Evolutionary conservation across 2,888 invertebrate species (phyloP).

Genomic region (Drosophila aldrichi): DNA sequence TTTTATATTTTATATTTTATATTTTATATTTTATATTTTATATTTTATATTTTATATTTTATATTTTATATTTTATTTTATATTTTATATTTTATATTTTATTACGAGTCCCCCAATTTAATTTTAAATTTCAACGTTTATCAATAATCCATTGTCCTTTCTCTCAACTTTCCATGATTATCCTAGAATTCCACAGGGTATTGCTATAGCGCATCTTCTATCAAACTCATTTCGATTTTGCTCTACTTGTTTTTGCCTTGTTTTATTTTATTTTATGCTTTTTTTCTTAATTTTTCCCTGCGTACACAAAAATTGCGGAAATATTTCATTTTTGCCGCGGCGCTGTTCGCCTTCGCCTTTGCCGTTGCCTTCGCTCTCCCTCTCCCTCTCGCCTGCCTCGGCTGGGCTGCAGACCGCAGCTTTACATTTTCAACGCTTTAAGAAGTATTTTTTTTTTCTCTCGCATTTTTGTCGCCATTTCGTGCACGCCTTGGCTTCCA

Average conservation of each 20-base stretch:
- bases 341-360: conserved; percentile 9
- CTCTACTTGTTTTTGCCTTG: conserved; percentile 9
- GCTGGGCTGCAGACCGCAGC: conserved; percentile 44
- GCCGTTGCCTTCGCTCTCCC: too few species aligned
- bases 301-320: conserved; percentile 43
- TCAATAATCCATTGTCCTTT: neutral
- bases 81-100: too few species aligned
- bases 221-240: conserved; percentile 14
- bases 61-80: too few species aligned
- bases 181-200: conserved; percentile 17
- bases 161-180: neutral
- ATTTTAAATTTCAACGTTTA: neutral
- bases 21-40: too few species aligned
- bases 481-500: conserved; percentile 41
- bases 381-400: neutral
- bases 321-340: conserved; percentile 61
- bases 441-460: conserved; percentile 45
- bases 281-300: conserved; percentile 21
- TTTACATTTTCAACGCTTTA: conserved; percentile 68
- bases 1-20: too few species aligned
- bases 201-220: neutral
- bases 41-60: too few species aligned
- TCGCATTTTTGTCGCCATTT: conserved; percentile 69
- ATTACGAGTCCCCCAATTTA: too few species aligned
- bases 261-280: neutral